Evolutionary conservation across 2,797 vertebrate genomes (phyloP), one percentile per base, ranked within the genome.

Genomic region (Harpagifer antarcticus): DNA sequence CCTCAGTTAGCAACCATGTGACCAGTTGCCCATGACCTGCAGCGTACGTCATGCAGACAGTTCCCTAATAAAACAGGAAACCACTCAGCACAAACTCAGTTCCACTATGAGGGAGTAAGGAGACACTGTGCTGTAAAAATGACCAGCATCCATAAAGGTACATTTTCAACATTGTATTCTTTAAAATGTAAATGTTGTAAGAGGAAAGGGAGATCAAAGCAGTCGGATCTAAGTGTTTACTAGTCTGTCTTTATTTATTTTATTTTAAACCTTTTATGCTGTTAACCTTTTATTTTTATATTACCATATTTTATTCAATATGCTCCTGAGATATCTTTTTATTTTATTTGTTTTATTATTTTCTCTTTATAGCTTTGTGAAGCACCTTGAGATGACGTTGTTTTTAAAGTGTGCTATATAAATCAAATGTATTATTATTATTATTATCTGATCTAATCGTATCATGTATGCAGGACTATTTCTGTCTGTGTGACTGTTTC

Each of bases 11-110:
- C 57, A 73, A 68, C 73, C 88, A 82, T 88, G 89, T 91, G 86
- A 90, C 74, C 53, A 66, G 48, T 53, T 72, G 73, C 76, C 83
- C 74, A 75, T 86, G 86, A 89, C 79, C 86, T 81, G 60, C 73
- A 65, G 52, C 16, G 77, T 76, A 84, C 57, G 81, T 90, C 90
- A 90, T 64, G 43, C 69, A 86, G 69, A 88, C 79, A 78, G 76
- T 82, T 86, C 74, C 72, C 74, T 63, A 70, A 67, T 87, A 56
- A 79, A 85, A 89, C 86, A 90, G 88, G 83, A 91, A 93, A 88
- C 81, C 23, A 82, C 79, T 92, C 90, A 91, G 92, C 88, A 90
- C 74, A 89, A 88, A 84, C 70, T 79, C 68, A 89, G 81, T 86
- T 91, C 81, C 79, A 83, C 71, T 70, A 67, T 83, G 58, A 64